phyloP scores from a whole-genome alignment of 2,888 invertebrate species.

The Exocentrus adspersus region DNA sequence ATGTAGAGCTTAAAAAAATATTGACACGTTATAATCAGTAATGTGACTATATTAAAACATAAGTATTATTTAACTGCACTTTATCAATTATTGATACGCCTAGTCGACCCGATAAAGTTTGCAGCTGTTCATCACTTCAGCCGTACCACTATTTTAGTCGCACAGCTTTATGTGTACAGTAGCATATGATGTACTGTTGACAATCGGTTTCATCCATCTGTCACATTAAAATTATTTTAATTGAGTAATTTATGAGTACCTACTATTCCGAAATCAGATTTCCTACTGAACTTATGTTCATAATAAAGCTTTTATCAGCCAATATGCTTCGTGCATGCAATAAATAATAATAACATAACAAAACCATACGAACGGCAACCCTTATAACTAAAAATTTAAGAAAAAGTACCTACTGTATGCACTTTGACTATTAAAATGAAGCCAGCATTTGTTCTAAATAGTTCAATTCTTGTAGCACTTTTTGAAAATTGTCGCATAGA shows the following conservation, averaged over 20 bases:
- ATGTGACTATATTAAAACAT: constrained; percentile 58
- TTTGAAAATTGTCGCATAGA: too few relatives aligned
- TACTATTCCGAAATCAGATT: constrained; percentile 43
- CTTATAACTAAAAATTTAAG: too few relatives aligned
- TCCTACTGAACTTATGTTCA: constrained; percentile 36
- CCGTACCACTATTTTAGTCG: constrained; percentile 30
- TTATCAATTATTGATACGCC: constrained; percentile 59
- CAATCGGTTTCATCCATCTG: constrained; percentile 58
- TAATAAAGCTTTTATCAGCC: background rate
- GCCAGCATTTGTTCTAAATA: too few relatives aligned
- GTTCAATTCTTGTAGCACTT: too few relatives aligned
- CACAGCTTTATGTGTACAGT: constrained; percentile 57
- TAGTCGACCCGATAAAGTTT: constrained; percentile 43
- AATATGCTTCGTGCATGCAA: too few relatives aligned
- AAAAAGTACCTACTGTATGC: too few relatives aligned
- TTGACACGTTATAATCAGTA: constrained; percentile 49
- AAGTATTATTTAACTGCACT: constrained; percentile 61
- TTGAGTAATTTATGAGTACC: constrained; percentile 53
- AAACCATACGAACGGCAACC: too few relatives aligned
- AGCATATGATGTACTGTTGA: constrained; percentile 63
- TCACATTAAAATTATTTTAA: constrained; percentile 63
- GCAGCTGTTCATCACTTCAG: constrained; percentile 18
- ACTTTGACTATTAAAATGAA: too few relatives aligned
- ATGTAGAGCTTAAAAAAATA: constrained; percentile 38
- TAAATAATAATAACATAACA: too few relatives aligned